Base-by-base conservation (phyloP, 92 coral and sea anemone genomes). In the Pocillopora meandrina region DNA sequence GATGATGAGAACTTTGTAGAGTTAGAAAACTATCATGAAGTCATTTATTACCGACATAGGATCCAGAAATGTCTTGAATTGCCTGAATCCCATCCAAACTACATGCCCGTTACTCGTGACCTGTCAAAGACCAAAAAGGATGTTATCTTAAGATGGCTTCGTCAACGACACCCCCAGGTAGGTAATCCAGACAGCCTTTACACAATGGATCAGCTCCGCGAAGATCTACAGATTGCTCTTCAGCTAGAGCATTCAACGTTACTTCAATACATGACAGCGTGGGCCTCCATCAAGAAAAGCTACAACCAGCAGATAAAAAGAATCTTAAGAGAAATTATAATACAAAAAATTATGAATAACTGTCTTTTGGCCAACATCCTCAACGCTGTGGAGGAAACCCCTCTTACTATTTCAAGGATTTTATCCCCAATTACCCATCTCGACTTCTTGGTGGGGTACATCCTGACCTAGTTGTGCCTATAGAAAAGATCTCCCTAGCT, bases 371-470 rank as follows among this genome's bases (percentile, higher is more conserved):
- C 95, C 6, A 94, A 94, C 82, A 83, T 94, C 75, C 83, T 94
- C 0, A 94, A 94, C 57, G 98, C 98, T 12, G 84, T 94, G 98
- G 91, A 2, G 95, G 95, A 0, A 82, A 86, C 17, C 98, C 98
- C 1, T 78, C 81, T 5, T 58, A 92, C 12, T 79, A 77, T 66
- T 76, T 79, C 26, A 84, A 78, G 67, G 84, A 86, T 56, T 85
- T 94, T 61, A 80, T 87, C 35, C 87, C 85, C 0, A 59, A 35
- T 18, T 94, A 94, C 64, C 98, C 98, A 49, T 80, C 95, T 13
- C 90, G 93, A n/a, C 81, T 94, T 8, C 98, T 95, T 0, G 98
- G 95, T 3, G 95, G 95, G 13, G 89, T 94, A 23, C 98, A 94
- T 21, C 95, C 95, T 13, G 79, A 85, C 15, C 56, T 92, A 62